Base-by-base conservation (phyloP, 2,797 vertebrate genomes). In the Eurystomus glaucurus region DNA sequence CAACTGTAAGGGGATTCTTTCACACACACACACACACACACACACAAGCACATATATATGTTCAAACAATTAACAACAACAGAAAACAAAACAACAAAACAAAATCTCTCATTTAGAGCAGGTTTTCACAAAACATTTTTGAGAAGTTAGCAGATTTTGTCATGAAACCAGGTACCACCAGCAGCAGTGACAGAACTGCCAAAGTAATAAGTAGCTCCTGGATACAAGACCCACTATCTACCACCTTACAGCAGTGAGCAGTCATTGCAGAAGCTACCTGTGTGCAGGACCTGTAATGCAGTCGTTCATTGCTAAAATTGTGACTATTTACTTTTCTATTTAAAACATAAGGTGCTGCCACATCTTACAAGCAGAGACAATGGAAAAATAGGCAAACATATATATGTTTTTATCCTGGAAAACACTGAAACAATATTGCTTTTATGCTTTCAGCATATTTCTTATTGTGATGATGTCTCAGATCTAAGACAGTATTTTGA, bases 21-120 rank as follows among this genome's bases (percentile, higher is more conserved):
- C 23, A 37, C 45, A 46, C 19, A 35, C 21, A 28, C 10, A 13
- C 28, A 4, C 15, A 22, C 23, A 13, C 4, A 12, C 21, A 28
- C 10, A 13, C 28, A 4, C 15, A 22, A 20, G 11, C 4, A 12
- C 6, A 14, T 15, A 22, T 1, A 21, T 3, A 29, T 4, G 11
- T 4, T 1, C 31, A 54, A 86, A 37, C 6, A 55, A 78, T 31
- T 8, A 21, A 28, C 10, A 61, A 52, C 4, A 41, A 10, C 12
- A 41, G 13, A 22, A 23, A 3, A 3, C 2, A 28, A 37, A 57
- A 10, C 2, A 51, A 1, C 50, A 81, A 8, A 85, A 1, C 8
- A 7, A 66, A 35, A 81, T 28, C 3, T 75, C 8, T 69, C 13
- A 65, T 18, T 79, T 58, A 26, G 9, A 72, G 4, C 1, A 33